phyloP scores from a whole-genome alignment of 2,113 vertebrate genomes.

The Chloropsis cyanopogon region DNA sequence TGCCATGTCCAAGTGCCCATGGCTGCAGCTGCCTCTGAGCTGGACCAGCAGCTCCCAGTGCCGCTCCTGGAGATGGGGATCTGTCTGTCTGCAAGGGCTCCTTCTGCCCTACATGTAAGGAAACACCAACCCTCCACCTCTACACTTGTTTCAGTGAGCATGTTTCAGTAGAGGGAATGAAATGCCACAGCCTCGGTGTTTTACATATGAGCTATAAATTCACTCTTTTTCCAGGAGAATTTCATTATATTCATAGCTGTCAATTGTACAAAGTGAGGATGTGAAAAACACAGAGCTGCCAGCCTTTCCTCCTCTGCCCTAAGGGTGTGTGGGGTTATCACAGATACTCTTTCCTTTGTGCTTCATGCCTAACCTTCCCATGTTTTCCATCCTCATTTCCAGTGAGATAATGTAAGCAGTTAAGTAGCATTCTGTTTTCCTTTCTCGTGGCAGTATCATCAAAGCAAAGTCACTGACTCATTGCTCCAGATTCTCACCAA shows the following conservation, averaged over 20 bases:
- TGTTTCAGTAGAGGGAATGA: not conserved
- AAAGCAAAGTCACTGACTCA: not conserved
- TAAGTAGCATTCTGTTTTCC: not conserved
- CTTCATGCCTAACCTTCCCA: not conserved
- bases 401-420: not conserved
- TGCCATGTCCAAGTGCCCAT: not conserved
- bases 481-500: not conserved
- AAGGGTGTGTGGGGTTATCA: not conserved
- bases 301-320: conserved; percentile 12
- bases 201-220: not conserved
- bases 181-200: not conserved
- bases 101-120: not conserved
- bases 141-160: not conserved
- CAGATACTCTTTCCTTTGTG: not conserved
- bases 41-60: not conserved
- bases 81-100: not conserved
- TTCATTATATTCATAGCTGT: not conserved
- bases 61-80: not conserved
- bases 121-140: not conserved
- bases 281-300: not conserved
- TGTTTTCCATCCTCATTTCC: not conserved
- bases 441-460: conserved; percentile 2
- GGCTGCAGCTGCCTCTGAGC: not conserved
- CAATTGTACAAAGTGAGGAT: not conserved
- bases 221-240: not conserved